Conservation (phyloP, 2,888 invertebrate genomes). For the Patella caerulea region DNA sequence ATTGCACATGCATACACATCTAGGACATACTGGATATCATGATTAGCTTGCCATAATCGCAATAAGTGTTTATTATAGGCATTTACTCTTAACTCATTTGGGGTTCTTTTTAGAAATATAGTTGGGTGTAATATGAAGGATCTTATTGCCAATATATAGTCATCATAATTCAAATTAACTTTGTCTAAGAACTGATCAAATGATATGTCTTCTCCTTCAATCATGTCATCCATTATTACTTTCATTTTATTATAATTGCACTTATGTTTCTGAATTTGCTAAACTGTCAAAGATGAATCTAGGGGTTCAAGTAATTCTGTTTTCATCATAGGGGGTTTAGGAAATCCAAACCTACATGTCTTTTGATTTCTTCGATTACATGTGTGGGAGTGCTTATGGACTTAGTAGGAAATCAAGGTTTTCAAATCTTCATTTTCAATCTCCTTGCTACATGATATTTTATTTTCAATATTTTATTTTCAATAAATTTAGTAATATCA, state of each 20-base stretch:
- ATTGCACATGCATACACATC: slow-evolving; percentile 16
- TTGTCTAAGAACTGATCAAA: too few relatives aligned
- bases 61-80: neutral
- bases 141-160: too few relatives aligned
- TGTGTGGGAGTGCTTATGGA: slow-evolving; percentile 32
- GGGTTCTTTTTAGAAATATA: too few relatives aligned
- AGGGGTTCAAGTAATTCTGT: slow-evolving; percentile 6
- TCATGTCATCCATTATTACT: too few relatives aligned
- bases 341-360: slow-evolving; percentile 14
- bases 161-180: too few relatives aligned
- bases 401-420: slow-evolving; percentile 25
- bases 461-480: too few relatives aligned
- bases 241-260: too few relatives aligned
- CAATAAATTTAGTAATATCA: slow-evolving; percentile 32
- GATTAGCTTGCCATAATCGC: slow-evolving; percentile 15
- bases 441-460: slow-evolving; percentile 32
- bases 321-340: slow-evolving; percentile 14
- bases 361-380: slow-evolving; percentile 17
- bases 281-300: neutral
- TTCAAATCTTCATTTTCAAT: slow-evolving; percentile 25
- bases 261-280: too few relatives aligned
- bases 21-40: slow-evolving; percentile 15
- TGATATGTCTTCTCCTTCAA: too few relatives aligned
- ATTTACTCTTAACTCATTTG: slow-evolving; percentile 8
- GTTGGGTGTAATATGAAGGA: too few relatives aligned